These are phyloP conservation scores for Enteromius paludinosus DNA, from an alignment of 2,797 vertebrate genomes.

Conservation along the genomic window DNA sequence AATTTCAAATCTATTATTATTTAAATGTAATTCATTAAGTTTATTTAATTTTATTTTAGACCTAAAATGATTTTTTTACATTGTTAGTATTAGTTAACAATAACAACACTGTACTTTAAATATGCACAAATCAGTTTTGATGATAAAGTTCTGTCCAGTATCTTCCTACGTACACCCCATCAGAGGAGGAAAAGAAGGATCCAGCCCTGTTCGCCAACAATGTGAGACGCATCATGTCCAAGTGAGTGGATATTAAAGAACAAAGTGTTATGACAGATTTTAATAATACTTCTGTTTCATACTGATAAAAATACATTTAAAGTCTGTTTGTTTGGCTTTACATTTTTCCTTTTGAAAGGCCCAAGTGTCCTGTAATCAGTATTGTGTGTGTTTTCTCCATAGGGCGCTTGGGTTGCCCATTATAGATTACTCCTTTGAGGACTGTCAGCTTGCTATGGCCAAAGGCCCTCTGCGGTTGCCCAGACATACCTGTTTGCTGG, in stretches of 20 bases:
- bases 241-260: slow-evolving; percentile 66
- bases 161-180: slow-evolving; percentile 90
- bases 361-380: background rate
- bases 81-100: background rate
- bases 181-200: slow-evolving; percentile 87
- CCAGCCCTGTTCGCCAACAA: slow-evolving; percentile 90
- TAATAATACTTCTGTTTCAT: background rate
- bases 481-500: slow-evolving; percentile 83
- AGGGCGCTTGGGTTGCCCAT: slow-evolving; percentile 88
- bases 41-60: background rate
- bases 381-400: background rate
- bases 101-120: background rate
- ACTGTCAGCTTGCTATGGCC: slow-evolving; percentile 88
- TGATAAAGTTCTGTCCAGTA: slow-evolving; percentile 77
- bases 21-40: background rate
- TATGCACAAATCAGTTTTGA: background rate
- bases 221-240: slow-evolving; percentile 84
- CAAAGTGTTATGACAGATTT: background rate
- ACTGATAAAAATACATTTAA: background rate
- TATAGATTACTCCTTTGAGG: slow-evolving; percentile 92
- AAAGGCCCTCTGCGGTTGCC: slow-evolving; percentile 86
- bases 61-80: background rate
- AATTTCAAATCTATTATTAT: too few relatives aligned
- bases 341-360: background rate
- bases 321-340: background rate